These are phyloP conservation scores for Melieria picta DNA, from an alignment of 2,888 invertebrate species.

Conservation along the genomic window DNA sequence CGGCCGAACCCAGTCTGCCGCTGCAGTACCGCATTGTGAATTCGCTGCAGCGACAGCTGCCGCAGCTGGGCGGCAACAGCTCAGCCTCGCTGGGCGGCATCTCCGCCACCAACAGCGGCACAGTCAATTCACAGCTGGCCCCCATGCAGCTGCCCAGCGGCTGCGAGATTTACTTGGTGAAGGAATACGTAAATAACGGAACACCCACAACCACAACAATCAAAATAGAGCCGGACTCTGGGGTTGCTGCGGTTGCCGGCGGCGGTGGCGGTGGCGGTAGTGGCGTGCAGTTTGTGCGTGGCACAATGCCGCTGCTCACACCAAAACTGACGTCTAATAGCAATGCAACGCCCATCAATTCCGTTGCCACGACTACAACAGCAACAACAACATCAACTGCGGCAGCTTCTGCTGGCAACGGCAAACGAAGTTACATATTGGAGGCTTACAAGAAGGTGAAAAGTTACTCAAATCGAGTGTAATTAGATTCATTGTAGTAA, in stretches of 20 bases:
- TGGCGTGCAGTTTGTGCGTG: conserved; percentile 29
- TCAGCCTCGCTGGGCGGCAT: conserved; percentile 6
- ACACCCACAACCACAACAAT: conserved; percentile 27
- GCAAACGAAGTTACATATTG: conserved; percentile 49
- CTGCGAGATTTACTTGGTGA: conserved; percentile 61
- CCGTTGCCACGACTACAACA: conserved; percentile 10
- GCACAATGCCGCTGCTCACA: background rate
- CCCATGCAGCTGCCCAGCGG: conserved; percentile 58
- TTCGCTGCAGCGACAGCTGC: conserved; percentile 35
- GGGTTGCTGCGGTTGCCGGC: conserved; percentile 16
- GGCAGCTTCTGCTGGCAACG: conserved; percentile 37
- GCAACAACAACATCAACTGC: conserved; percentile 25
- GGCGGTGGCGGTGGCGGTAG: conserved; percentile 15
- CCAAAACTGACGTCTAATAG: background rate
- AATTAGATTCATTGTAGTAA: too few species aligned
- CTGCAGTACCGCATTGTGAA: conserved; percentile 44
- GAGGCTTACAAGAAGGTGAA: conserved; percentile 57
- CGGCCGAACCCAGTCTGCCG: conserved; percentile 32
- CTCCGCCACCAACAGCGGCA: conserved; percentile 15
- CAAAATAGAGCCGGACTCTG: conserved; percentile 37
- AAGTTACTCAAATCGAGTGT: background rate
- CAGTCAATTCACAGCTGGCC: conserved; percentile 34
- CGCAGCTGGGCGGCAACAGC: conserved; percentile 27
- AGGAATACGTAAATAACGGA: conserved; percentile 45
- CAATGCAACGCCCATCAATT: conserved; percentile 17